phyloP scores from a whole-genome alignment of 2,113 vertebrate species.

The Desmodus rotundus region DNA sequence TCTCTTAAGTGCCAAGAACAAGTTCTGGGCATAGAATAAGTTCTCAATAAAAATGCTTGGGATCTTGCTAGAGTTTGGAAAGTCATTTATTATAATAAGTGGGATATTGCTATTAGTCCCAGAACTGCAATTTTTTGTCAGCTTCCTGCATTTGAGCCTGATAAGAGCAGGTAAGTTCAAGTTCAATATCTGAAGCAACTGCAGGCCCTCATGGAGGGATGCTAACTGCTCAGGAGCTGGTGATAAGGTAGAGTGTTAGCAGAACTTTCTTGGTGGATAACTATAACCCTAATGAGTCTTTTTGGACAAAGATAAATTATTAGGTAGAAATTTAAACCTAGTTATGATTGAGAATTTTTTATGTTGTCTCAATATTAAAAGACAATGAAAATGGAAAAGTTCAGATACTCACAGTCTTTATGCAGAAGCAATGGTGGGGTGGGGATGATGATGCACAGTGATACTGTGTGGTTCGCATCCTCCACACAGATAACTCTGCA shows the following conservation, averaged over 20 bases:
- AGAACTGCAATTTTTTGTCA: not conserved
- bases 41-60: not conserved
- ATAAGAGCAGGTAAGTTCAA: not conserved
- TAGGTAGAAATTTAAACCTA: not conserved
- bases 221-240: not conserved
- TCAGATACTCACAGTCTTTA: not conserved
- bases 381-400: not conserved
- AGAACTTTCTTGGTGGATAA: not conserved
- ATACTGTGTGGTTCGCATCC: not conserved
- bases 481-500: not conserved
- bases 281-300: not conserved
- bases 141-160: not conserved
- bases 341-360: not conserved
- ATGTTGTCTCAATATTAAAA: not conserved
- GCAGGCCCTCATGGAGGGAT: not conserved
- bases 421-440: not conserved
- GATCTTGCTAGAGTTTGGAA: not conserved
- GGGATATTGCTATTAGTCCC: not conserved
- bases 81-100: not conserved
- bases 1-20: not conserved
- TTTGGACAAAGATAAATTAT: not conserved
- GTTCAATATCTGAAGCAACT: not conserved
- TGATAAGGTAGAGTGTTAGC: not conserved
- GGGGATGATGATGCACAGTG: too few relatives aligned
- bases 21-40: not conserved